Conservation (phyloP, 2,888 invertebrate species). For the Theodoxus fluviatilis region DNA sequence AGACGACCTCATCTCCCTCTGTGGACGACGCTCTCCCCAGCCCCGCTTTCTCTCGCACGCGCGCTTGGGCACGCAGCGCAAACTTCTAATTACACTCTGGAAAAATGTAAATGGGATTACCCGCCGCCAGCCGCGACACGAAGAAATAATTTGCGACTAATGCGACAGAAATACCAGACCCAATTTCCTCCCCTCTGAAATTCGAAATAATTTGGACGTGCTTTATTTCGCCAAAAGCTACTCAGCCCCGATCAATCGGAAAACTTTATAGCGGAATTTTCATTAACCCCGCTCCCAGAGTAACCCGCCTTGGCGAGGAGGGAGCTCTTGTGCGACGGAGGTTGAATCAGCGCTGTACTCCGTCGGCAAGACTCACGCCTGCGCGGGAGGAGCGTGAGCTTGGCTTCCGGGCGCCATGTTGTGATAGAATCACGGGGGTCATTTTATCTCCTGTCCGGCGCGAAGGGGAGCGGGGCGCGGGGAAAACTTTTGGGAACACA, state of each 20-base stretch:
- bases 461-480: too few relatives aligned
- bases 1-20: too few relatives aligned
- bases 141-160: constrained; percentile 34
- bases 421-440: constrained; percentile 30
- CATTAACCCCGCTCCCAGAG: too few relatives aligned
- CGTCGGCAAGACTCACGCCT: constrained; percentile 29
- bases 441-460: constrained; percentile 29
- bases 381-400: constrained; percentile 29
- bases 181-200: constrained; percentile 33
- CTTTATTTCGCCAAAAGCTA: too few relatives aligned
- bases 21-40: too few relatives aligned
- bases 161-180: constrained; percentile 32
- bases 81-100: constrained; percentile 33
- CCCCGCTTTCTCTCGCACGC: too few relatives aligned
- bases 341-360: constrained; percentile 31
- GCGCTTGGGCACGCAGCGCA: too few relatives aligned
- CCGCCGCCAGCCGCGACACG: constrained; percentile 26
- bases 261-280: too few relatives aligned
- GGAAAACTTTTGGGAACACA: too few relatives aligned
- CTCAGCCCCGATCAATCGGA: too few relatives aligned
- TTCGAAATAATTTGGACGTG: too few relatives aligned
- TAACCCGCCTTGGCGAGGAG: too few relatives aligned
- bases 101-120: constrained; percentile 31
- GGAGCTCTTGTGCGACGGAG: constrained; percentile 32
- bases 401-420: constrained; percentile 31